Evolutionary conservation across 2,797 vertebrate species (phyloP), one percentile per base, ranked within the genome.

Genomic region (Gobio occitaniae): DNA sequence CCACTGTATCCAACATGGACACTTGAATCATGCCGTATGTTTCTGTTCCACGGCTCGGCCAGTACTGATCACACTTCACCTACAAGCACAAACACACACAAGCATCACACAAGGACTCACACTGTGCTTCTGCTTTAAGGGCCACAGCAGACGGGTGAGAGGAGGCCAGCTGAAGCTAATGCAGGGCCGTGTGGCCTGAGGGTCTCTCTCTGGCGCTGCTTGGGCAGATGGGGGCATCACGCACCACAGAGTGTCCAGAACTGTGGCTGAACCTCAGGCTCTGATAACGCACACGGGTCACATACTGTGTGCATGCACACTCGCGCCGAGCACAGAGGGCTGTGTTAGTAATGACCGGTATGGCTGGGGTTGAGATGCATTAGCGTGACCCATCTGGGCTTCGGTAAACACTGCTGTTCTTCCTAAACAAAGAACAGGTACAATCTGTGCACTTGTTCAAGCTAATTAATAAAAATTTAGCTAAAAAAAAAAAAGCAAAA

Each of bases 61-160:
- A 99, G 87, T 99, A 99, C 93, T 99, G 98, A 90, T 99, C 98
- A 92, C 98, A 99, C 90, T 99, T 99, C 2, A 99, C 96, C 98
- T 99, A 36, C 12, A 70, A 36, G 54, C 2, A 32, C 16, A 85
- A 54, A 88, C 76, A 87, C 65, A 81, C 85, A 81, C 72, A 78
- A 3, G 47, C 38, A 63, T 77, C 36, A 59, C 52, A 78, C 83
- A 32, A 16, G 63, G 29, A 16, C 63, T 16, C 25, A 5, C 13
- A 7, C 29, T 8, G 29, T 7, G 13, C 63, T 65, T 65, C 25
- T 32, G 63, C 63, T 65, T 65, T 65, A 32, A 32, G 63, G 54
- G 52, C 32, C 80, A 71, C 68, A 44, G 21, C 16, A 71, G 44
- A n/a, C 3, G 36, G 36, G 9, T 52, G 79, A 41, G 47, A 70